These are phyloP conservation scores for Notamacropus eugenii DNA, from an alignment of 2,797 vertebrate genomes.

Conservation along the genomic window DNA sequence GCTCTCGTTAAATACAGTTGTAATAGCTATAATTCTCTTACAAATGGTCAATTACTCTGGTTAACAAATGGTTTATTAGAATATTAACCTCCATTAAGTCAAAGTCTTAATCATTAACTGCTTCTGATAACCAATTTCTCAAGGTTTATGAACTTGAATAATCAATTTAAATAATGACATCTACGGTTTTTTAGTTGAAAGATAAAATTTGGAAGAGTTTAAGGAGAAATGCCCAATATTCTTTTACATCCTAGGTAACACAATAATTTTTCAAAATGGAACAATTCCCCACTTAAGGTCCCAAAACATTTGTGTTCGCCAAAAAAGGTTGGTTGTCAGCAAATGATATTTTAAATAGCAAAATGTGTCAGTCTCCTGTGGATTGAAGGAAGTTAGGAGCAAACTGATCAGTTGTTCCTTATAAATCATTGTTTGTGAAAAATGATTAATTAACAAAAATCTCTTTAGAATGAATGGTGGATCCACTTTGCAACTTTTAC, in stretches of 20 bases:
- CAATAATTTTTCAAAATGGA: background rate
- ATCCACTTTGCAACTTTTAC: background rate
- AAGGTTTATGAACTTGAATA: conserved; percentile 77
- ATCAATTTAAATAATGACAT: conserved; percentile 67
- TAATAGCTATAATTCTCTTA: conserved; percentile 75
- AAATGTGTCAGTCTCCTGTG: background rate
- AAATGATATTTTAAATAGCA: background rate
- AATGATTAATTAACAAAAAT: background rate
- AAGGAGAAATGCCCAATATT: conserved; percentile 37
- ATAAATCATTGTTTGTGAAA: conserved; percentile 5
- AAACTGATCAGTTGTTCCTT: conserved; percentile 14
- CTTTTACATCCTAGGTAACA: conserved; percentile 11
- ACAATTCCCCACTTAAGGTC: background rate
- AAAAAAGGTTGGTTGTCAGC: background rate
- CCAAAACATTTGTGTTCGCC: conserved; percentile 25
- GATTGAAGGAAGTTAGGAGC: background rate
- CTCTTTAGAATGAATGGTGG: background rate
- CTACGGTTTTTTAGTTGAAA: conserved; percentile 61
- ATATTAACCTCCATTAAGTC: conserved; percentile 79
- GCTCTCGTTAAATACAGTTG: conserved; percentile 74
- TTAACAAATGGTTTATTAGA: conserved; percentile 82
- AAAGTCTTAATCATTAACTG: conserved; percentile 74
- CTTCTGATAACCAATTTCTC: conserved; percentile 74
- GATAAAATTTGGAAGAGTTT: conserved; percentile 68
- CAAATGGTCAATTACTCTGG: conserved; percentile 74